Base-by-base conservation (phyloP, 2,888 invertebrate species). In the Liposcelis brunnea region DNA sequence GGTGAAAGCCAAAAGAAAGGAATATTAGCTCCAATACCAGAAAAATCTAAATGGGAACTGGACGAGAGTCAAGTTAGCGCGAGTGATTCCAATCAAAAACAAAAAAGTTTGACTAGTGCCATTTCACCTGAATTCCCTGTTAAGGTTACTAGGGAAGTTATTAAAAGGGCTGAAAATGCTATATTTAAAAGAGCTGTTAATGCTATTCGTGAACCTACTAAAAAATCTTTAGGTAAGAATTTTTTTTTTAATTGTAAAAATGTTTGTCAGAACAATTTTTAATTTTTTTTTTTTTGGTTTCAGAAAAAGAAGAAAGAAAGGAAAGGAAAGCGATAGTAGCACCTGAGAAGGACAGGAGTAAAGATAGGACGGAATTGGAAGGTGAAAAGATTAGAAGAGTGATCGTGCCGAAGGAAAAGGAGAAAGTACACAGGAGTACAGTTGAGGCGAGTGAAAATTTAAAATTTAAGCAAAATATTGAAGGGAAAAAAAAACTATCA, bases 111-210 rank as follows among this genome's bases (percentile, higher is more conserved):
- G 7, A 49, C 49, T 5, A 67, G 67, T 44, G 70, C 68, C 49
- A 49, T 55, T 16, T 48, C 48, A 5, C 42, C 48, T 2, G 63
- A 63, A 3, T 48, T 49, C 12, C 56, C 56, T 2, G 61, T 61
- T 31, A 61, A 59, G 47, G 67, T 77, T 1, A 87, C 89, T 1
- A 82, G 80, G 15, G 89, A 89, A 62, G 86, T 91, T 3, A 67
- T 91, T 43, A 89, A 90, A 58, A 71, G 87, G 52, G 90, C 91
- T 2, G 90, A 91, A 65, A 89, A 90, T 60, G 89, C 84, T 0
- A 82, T 91, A 54, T 85, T 90, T 60, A 83, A 89, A 35, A 86
- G 90, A 61, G 84, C 84, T 1, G 81, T 84, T 36, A 84, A 80
- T 56, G 82, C 85, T 0, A 75, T 83, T 38, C 69, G 80, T 47